A percentile compares a stretch with the other conserved stretches of the same genome.
Evolutionary conservation across 2,113 vertebrate species (phyloP).

Genomic region (Caretta caretta): DNA sequence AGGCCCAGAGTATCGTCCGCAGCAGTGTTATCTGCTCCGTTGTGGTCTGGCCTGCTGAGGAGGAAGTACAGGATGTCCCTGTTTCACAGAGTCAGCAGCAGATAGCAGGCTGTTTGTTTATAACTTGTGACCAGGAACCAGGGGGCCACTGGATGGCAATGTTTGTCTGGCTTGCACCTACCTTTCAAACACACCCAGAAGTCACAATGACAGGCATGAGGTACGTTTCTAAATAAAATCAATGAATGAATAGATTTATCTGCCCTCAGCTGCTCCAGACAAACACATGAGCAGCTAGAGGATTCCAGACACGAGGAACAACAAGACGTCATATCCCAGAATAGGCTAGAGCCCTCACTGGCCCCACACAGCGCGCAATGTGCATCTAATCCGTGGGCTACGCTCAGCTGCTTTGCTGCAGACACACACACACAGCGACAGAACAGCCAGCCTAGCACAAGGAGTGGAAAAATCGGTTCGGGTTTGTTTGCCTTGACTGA

Average conservation of each 20-base stretch:
- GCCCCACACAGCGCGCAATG: background rate
- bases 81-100: background rate
- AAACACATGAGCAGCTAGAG: background rate
- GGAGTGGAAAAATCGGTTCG: accelerated
- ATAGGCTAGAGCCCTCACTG: background rate
- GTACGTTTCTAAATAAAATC: background rate
- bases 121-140: background rate
- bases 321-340: background rate
- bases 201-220: background rate
- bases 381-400: background rate
- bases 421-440: background rate
- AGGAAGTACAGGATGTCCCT: background rate
- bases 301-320: background rate
- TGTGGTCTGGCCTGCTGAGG: background rate
- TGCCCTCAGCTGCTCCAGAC: background rate
- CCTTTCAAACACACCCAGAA: background rate
- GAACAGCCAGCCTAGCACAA: background rate
- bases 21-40: background rate
- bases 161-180: background rate
- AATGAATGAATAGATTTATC: background rate
- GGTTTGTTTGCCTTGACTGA: background rate
- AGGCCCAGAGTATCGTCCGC: background rate
- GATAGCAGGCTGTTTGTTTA: accelerated
- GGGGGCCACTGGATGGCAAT: background rate
- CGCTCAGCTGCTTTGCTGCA: accelerated